Conservation (phyloP, 2,888 invertebrate genomes). For the Erpobdella octoculata region DNA sequence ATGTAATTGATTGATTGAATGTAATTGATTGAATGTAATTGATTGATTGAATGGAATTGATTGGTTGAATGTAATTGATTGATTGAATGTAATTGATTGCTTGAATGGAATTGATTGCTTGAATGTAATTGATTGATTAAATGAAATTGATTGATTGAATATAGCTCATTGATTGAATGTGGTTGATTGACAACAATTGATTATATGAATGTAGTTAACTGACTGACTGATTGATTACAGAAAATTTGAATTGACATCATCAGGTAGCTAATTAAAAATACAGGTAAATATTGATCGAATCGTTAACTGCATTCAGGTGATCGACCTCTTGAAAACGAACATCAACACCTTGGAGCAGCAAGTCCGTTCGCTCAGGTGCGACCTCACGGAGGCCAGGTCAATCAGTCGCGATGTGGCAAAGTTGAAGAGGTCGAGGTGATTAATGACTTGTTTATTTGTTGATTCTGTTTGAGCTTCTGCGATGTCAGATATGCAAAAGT, state of each 20-base stretch:
- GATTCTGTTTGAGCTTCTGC: too few relatives aligned
- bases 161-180: background rate
- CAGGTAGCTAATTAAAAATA: too few relatives aligned
- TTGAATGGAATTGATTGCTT: constrained; percentile 9
- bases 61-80: constrained; percentile 12
- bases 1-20: constrained; percentile 1
- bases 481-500: too few relatives aligned
- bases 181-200: too few relatives aligned
- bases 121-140: background rate
- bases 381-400: constrained; percentile 26
- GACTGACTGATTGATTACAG: too few relatives aligned
- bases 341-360: constrained; percentile 35
- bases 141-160: background rate
- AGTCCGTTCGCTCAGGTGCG: constrained; percentile 37
- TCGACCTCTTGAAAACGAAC: constrained; percentile 44
- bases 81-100: constrained; percentile 12
- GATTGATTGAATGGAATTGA: background rate
- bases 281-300: too few relatives aligned
- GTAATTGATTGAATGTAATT: background rate
- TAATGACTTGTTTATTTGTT: too few relatives aligned
- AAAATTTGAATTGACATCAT: too few relatives aligned
- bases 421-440: background rate
- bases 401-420: background rate
- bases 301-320: constrained; percentile 23
- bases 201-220: too few relatives aligned